phyloP scores from a whole-genome alignment of 2,797 vertebrate species.

The Catharus ustulatus region DNA sequence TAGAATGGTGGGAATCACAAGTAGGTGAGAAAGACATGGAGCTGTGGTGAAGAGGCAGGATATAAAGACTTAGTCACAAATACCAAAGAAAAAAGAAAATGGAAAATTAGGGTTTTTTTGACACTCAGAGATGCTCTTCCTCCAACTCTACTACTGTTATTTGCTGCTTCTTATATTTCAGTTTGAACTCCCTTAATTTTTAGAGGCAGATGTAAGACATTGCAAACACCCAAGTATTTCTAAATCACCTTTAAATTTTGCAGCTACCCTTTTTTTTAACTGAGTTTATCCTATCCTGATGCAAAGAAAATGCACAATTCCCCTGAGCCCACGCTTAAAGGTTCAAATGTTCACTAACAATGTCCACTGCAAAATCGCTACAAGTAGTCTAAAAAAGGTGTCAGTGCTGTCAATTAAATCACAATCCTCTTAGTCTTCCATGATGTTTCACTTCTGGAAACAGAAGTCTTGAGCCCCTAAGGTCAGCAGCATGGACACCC shows the following conservation, averaged over 20 bases:
- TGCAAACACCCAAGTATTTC: neutral
- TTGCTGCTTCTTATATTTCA: neutral
- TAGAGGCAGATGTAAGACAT: neutral
- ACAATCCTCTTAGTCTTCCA: constrained; percentile 20
- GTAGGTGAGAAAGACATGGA: neutral
- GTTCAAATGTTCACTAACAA: neutral
- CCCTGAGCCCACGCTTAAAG: neutral
- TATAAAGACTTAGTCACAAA: neutral
- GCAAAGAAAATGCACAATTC: neutral
- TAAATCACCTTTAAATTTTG: neutral
- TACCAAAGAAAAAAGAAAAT: neutral
- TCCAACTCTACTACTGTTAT: neutral
- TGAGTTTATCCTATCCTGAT: neutral
- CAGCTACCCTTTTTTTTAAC: neutral
- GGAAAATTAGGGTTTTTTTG: neutral
- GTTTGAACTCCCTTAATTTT: neutral
- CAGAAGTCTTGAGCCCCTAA: neutral
- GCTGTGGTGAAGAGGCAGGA: neutral
- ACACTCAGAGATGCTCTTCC: neutral
- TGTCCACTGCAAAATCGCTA: neutral
- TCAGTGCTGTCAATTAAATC: neutral
- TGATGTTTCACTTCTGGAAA: constrained; percentile 1
- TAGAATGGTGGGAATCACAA: neutral
- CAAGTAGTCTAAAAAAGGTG: neutral
- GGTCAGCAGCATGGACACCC: neutral